Evolutionary conservation across 2,888 invertebrate genomes (phyloP).

Genomic region (Sphecodes monilicornis): DNA sequence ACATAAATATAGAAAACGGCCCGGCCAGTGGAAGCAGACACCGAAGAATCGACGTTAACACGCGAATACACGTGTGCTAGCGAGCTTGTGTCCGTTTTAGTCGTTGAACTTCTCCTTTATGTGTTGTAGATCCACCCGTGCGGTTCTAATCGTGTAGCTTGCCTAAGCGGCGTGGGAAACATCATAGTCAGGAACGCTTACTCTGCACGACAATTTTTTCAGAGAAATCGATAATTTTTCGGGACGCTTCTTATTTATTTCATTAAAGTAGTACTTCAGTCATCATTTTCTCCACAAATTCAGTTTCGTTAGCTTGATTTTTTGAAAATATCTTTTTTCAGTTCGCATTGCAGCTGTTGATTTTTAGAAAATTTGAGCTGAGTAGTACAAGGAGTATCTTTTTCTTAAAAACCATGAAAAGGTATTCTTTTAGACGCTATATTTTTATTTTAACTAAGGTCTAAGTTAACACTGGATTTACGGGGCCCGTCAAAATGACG

Average conservation of each 20-base stretch:
- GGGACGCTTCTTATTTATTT: not conserved
- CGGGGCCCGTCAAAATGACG: no score
- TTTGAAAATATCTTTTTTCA: no score
- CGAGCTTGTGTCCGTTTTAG: not conserved
- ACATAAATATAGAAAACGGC: slow-evolving; percentile 41
- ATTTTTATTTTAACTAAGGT: no score
- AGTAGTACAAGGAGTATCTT: no score
- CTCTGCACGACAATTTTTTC: not conserved
- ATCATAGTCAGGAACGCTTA: not conserved
- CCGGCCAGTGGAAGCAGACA: slow-evolving; percentile 42
- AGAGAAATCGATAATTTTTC: not conserved
- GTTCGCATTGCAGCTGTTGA: no score
- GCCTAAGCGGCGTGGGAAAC: not conserved
- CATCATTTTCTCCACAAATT: not conserved
- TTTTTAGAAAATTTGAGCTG: no score
- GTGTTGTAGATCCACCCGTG: not conserved
- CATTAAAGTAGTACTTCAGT: no score
- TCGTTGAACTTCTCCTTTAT: slow-evolving; percentile 16
- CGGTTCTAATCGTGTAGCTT: not conserved
- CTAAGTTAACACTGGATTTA: no score
- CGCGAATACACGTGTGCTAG: slow-evolving; percentile 31
- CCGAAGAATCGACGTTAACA: slow-evolving; percentile 54
- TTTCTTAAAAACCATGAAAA: no score
- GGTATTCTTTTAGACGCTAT: no score
- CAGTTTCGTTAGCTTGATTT: no score